A percentile compares a stretch with the other conserved stretches of the same genome.
These are phyloP conservation scores for Gavialis gangeticus DNA, from an alignment of 2,113 vertebrate species.

Conservation along the genomic window DNA sequence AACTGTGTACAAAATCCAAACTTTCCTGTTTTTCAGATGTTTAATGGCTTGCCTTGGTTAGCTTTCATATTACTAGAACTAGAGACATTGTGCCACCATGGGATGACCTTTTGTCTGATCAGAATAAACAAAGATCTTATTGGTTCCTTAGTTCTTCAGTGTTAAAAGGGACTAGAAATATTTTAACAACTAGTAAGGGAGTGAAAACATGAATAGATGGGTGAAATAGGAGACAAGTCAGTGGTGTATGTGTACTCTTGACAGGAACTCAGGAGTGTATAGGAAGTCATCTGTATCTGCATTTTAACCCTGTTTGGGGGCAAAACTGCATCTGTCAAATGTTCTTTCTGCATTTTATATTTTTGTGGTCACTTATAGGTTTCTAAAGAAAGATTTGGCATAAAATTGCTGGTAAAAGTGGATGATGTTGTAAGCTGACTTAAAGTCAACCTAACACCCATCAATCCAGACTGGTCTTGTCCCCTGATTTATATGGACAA, in stretches of 20 bases:
- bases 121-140: background rate
- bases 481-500: too few relatives aligned
- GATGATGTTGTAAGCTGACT: background rate
- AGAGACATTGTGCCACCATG: background rate
- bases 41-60: background rate
- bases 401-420: background rate
- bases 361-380: background rate
- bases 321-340: background rate
- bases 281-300: too few relatives aligned
- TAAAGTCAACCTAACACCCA: too few relatives aligned
- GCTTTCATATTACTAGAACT: background rate
- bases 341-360: background rate
- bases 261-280: too few relatives aligned
- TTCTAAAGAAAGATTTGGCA: background rate
- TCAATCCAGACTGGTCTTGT: too few relatives aligned
- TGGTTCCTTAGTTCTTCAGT: background rate
- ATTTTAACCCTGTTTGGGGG: background rate
- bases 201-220: background rate
- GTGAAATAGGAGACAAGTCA: background rate
- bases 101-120: background rate
- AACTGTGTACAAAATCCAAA: background rate
- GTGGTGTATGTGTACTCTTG: background rate
- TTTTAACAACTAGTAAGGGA: background rate
- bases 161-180: background rate
- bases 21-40: background rate